Evolutionary conservation across 64 coral and sea anemone species (phyloP), one percentile per base, ranked within the genome.

Genomic region (Montipora capricornis): DNA sequence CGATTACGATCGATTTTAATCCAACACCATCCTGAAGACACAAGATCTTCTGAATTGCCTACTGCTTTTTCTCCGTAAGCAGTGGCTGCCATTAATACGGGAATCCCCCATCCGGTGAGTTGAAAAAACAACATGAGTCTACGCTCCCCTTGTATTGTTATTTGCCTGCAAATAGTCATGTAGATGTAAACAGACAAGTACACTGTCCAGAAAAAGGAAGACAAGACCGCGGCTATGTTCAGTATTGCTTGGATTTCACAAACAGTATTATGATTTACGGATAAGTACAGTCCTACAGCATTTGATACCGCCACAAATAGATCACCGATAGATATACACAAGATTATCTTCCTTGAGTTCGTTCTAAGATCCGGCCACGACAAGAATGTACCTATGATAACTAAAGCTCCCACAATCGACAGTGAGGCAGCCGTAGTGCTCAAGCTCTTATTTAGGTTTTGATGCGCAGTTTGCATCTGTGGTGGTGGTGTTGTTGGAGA

Each of bases 151-250:
- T 47, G 69, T 1, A 53, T 74, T 16, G 91, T 82, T 37, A 86
- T 80, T 76, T 71, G 77, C 47, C 44, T 78, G 8, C 79, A 89
- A 19, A 98, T 58, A 17, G 93, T 89, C 4, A 98, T 67, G 82
- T 95, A 98, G 64, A 98, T 73, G 58, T 90, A 98, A 37, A 95
- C 8, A 15, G 93, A 94, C 19, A 98, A 69, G 49, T 92, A 91
- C 1, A 93, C 80, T 5, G 96, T 98, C 96, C 96, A 98, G 46
- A 98, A 98, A 24, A 98, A 98, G 2, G 96, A 98, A 4, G 92
- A 98, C 68, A 98, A 55, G 50, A 90, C 80, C 29, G 96, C 91
- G 0, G 90, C 85, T 45, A 93, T 95, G 19, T 90, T 98, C 2
- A 98, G 29, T 75, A 66, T 78, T 48, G 47, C 76, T 50, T 78